These are phyloP conservation scores for Eurytoma adleriae DNA, from an alignment of 2,888 invertebrate species.

Conservation along the genomic window DNA sequence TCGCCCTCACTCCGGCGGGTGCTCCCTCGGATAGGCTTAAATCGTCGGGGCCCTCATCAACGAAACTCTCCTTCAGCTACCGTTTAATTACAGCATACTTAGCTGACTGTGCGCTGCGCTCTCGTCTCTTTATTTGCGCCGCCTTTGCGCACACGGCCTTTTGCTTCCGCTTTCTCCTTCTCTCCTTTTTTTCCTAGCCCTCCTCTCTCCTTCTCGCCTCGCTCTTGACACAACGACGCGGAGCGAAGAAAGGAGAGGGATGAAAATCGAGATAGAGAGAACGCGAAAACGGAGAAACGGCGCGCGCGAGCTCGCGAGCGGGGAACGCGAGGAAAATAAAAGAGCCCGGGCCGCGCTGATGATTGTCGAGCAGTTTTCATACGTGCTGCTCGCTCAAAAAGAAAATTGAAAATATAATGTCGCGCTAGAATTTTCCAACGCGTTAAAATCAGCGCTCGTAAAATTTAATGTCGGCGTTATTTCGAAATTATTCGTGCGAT, in stretches of 20 bases:
- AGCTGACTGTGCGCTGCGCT: slow-evolving; percentile 45
- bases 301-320: neutral
- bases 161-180: slow-evolving; percentile 41
- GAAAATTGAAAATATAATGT: slow-evolving; percentile 45
- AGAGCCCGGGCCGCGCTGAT: slow-evolving; percentile 14
- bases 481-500: slow-evolving; percentile 35
- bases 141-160: slow-evolving; percentile 42
- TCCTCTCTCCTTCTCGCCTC: slow-evolving; percentile 6
- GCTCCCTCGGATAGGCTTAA: slow-evolving; percentile 67
- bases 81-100: slow-evolving; percentile 70
- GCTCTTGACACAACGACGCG: slow-evolving; percentile 36
- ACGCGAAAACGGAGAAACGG: slow-evolving; percentile 9
- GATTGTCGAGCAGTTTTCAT: slow-evolving; percentile 47
- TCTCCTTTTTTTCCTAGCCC: slow-evolving; percentile 48
- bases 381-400: slow-evolving; percentile 29
- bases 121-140: slow-evolving; percentile 59
- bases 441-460: slow-evolving; percentile 27
- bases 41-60: slow-evolving; percentile 70
- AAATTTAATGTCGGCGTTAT: slow-evolving; percentile 32
- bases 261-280: slow-evolving; percentile 33
- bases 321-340: slow-evolving; percentile 36
- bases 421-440: slow-evolving; percentile 16
- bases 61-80: slow-evolving; percentile 69
- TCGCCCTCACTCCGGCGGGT: slow-evolving; percentile 40
- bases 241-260: slow-evolving; percentile 24